A percentile compares a stretch with the other conserved stretches of the same genome.
These are phyloP conservation scores for Lithophane ornitopus DNA, from an alignment of 2,888 invertebrate species.

Conservation along the genomic window DNA sequence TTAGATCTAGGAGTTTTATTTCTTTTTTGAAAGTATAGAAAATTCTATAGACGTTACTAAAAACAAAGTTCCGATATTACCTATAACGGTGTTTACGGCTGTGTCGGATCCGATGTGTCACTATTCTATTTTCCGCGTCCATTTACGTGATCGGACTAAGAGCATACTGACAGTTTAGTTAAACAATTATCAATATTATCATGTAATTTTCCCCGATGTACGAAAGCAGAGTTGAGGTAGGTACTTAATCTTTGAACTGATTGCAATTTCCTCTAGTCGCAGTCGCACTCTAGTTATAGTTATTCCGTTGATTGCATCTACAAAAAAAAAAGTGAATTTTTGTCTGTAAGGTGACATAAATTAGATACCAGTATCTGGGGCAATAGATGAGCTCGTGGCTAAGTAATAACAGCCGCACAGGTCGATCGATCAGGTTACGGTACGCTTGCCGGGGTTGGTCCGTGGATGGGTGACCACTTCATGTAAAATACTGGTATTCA, in stretches of 20 bases:
- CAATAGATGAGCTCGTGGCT: not conserved
- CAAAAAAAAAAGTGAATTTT: slow-evolving; percentile 16
- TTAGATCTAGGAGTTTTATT: slow-evolving; percentile 14
- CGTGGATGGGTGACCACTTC: no score
- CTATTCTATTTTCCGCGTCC: slow-evolving; percentile 24
- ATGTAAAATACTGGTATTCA: no score
- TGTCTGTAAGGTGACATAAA: not conserved
- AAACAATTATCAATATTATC: slow-evolving; percentile 28
- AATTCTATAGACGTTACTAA: not conserved
- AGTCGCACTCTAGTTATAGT: slow-evolving; percentile 2
- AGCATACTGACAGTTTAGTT: slow-evolving; percentile 34
- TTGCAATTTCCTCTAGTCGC: not conserved
- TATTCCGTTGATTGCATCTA: not conserved
- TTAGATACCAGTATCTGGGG: not conserved
- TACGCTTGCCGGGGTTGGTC: no score
- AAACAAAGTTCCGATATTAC: slow-evolving; percentile 2
- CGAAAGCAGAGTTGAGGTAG: slow-evolving; percentile 14
- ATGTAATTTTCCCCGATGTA: slow-evolving; percentile 34
- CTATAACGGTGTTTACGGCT: not conserved
- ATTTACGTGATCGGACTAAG: slow-evolving; percentile 33
- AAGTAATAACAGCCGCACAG: no score
- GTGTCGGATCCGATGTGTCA: not conserved
- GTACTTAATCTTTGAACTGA: slow-evolving; percentile 3
- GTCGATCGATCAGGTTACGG: no score
- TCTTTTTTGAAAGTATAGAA: slow-evolving; percentile 1